Evolutionary conservation across 2,888 invertebrate species (phyloP), one percentile per base, ranked within the genome.

Genomic region (Dicycla oo): DNA sequence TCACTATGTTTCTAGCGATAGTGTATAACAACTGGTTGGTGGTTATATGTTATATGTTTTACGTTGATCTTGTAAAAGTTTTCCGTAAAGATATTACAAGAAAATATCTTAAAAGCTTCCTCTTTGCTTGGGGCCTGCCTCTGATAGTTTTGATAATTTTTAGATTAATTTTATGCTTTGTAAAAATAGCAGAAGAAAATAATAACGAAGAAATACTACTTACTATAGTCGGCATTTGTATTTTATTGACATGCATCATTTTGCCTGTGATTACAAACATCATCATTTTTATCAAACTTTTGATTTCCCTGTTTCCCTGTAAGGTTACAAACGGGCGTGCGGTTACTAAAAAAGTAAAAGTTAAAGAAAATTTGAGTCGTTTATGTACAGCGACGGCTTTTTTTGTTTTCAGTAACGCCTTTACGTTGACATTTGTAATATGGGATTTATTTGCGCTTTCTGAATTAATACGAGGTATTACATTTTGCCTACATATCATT

Each of bases 81-180:
- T 78, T 78, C 30, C 20, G 20, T 13, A 49, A n/a, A 23, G 8
- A 68, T 38, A 34, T 74, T 6, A 30, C 53, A 11, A 54, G 58
- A 13, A 78, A 60, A 34, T 80, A 78, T 68, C 53, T 78, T 6
- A 80, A 75, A 53, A 78, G 80, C 10, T 60, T 49, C 20, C 15
- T 78, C 8, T 78, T 78, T 51, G 75, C 80, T 0, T 80, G 80
- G 80, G 66, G 61, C 0, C 4, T 75, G 15, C 75, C 80, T 56
- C 0, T 51, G 10, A 0, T 34, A 6, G 60, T 75, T 15, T 2
- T 61, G 11, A 0, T 18, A 0, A n/a, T 80, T 18, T 49, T 3
- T 43, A 13, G 3, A n/a, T 23, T 57, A 8, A 3, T 63, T 10
- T 38, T 49, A 3, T 10, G n/a, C 2, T 23, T 74, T 18, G 8